Evolutionary conservation across 2,888 invertebrate genomes (phyloP).

Genomic region (Papilio elwesi): DNA sequence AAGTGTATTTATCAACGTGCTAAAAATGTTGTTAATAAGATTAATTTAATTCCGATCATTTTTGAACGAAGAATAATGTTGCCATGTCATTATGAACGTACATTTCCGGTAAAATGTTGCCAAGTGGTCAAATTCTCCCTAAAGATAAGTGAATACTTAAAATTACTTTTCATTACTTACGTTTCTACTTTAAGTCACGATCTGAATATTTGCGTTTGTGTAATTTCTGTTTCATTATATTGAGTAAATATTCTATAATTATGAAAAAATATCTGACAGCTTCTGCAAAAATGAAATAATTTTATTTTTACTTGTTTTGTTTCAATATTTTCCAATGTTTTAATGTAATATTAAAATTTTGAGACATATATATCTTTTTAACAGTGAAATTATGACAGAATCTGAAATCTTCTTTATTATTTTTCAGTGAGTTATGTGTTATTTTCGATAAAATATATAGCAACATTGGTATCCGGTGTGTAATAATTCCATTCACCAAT

Average conservation of each 20-base stretch:
- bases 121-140: conserved; percentile 12
- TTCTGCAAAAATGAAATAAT: background rate
- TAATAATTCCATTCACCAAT: conserved; percentile 77
- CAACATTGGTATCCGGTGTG: conserved; percentile 69
- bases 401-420: background rate
- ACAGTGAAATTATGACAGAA: background rate
- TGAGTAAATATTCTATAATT: background rate
- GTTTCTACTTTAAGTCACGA: background rate
- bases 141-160: background rate
- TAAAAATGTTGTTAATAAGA: too few relatives aligned
- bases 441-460: conserved; percentile 45
- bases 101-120: conserved; percentile 56
- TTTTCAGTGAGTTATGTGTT: conserved; percentile 43
- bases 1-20: too few relatives aligned
- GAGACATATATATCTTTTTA: background rate
- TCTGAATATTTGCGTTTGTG: background rate
- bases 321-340: background rate
- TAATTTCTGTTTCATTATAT: background rate
- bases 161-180: background rate
- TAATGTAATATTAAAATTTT: background rate
- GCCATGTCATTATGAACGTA: conserved; percentile 49
- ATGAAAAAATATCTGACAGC: background rate
- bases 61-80: conserved; percentile 46
- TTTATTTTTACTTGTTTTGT: background rate
- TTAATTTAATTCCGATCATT: conserved; percentile 26